Evolutionary conservation across 2,797 vertebrate species (phyloP), one percentile per base, ranked within the genome.

Genomic region (Premnoplex brunnescens): DNA sequence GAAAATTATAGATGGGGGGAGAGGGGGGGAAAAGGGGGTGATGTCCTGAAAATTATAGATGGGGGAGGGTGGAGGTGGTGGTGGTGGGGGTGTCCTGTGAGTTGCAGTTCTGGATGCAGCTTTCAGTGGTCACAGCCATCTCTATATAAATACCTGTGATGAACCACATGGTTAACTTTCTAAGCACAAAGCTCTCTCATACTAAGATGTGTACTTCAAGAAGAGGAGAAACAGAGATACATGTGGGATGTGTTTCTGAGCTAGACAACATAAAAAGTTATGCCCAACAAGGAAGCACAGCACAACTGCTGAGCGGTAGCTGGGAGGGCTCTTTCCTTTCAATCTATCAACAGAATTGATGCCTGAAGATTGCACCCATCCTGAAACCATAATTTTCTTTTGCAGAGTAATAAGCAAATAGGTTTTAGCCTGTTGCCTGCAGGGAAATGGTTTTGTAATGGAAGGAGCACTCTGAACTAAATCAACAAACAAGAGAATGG

Each of bases 401-500:
- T 94, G 75, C 88, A 93, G 93, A 91, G 89, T 60, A 94, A 94
- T 96, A 96, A 89, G 82, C 85, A 95, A 92, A 94, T 92, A 95
- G 71, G 89, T 85, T 93, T 97, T 79, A 96, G 91, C 85, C 90
- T 30, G 23, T 92, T 54, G 93, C 96, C 97, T 93, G 94, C 68
- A 91, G 96, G 94, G 90, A 96, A 93, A 94, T 94, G 95, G 93
- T 75, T 96, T 96, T 97, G 95, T 95, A 96, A 97, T 95, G 93
- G 96, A 95, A 96, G 96, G 95, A 96, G 94, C 79, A 56, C 93
- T 95, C 93, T 64, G 84, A 88, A 49, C 72, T 97, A 90, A 95
- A 95, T 96, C 95, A 97, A 97, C 94, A 97, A 97, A 96, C 93
- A 95, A 63, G 89, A 97, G 95, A 97, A 97, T 93, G 75, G 83